Evolutionary conservation across 2,888 invertebrate genomes (phyloP).

Genomic region (Drosophila vallismaia): DNA sequence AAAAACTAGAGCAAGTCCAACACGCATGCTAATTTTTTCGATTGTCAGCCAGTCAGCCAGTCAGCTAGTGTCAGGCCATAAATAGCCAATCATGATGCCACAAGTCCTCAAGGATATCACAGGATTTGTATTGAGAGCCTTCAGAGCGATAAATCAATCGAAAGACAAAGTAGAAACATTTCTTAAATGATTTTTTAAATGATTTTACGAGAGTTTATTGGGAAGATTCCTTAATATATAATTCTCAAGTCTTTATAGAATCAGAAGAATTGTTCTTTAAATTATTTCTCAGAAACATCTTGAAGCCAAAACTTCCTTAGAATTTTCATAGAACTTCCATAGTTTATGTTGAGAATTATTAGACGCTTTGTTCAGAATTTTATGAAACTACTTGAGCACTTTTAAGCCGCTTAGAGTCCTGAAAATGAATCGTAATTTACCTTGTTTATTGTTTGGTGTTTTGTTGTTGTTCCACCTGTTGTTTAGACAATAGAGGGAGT

Average conservation of each 20-base stretch:
- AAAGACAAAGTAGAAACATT: no score
- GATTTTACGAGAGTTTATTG: no score
- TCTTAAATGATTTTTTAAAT: no score
- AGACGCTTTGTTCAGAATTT: neutral
- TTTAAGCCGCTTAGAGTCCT: neutral
- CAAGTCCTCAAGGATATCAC: neutral
- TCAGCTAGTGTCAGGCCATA: neutral
- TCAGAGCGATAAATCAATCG: neutral
- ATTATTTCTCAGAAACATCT: no score
- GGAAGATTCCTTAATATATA: no score
- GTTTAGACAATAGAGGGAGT: neutral
- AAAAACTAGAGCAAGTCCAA: conserved; percentile 19
- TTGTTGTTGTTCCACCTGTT: neutral
- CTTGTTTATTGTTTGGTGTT: neutral
- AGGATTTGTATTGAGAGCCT: neutral
- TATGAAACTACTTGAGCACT: neutral
- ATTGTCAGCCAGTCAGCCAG: conserved; percentile 1
- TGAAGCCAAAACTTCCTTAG: no score
- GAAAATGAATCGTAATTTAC: neutral
- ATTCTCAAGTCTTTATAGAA: no score
- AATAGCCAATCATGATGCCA: conserved; percentile 9
- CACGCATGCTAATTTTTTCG: conserved; percentile 21
- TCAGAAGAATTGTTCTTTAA: no score
- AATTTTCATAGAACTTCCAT: neutral
- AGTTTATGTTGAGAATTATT: neutral